Percentiles rank a stretch among this genome's conserved stretches.
Conservation (phyloP, 2,888 invertebrate genomes). For the Glaucopsyche alexis region DNA sequence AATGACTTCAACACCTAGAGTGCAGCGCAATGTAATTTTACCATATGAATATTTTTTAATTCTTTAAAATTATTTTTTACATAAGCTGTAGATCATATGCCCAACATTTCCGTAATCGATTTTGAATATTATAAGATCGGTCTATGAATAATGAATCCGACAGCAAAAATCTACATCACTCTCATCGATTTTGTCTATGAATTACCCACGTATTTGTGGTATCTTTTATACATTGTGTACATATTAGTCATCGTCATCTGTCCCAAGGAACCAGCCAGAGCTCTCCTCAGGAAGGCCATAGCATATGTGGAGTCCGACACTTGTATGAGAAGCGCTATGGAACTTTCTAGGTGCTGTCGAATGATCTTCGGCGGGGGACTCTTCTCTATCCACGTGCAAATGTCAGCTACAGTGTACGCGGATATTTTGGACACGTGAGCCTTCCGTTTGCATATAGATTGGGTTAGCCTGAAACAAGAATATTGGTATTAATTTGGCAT, state of each 20-base stretch:
- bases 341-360: constrained; percentile 67
- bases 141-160: too few species aligned
- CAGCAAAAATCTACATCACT: too few species aligned
- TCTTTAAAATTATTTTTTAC: too few species aligned
- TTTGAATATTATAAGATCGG: too few species aligned
- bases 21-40: too few species aligned
- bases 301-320: constrained; percentile 61
- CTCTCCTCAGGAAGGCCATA: constrained; percentile 64
- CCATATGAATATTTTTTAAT: too few species aligned
- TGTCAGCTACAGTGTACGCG: constrained; percentile 67
- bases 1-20: too few species aligned
- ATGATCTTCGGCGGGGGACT: constrained; percentile 57
- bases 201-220: constrained; percentile 74
- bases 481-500: background rate
- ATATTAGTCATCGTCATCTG: constrained; percentile 67
- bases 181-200: constrained; percentile 45
- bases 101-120: too few species aligned
- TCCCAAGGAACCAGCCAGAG: constrained; percentile 58
- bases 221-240: constrained; percentile 69
- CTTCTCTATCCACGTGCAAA: constrained; percentile 59
- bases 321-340: constrained; percentile 61
- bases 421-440: constrained; percentile 67
- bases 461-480: constrained; percentile 45
- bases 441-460: constrained; percentile 67
- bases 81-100: too few species aligned